Percentiles rank a stretch among this genome's conserved stretches.
Evolutionary conservation across 2,797 vertebrate species (phyloP).

Genomic region (Nyctalus aviator): DNA sequence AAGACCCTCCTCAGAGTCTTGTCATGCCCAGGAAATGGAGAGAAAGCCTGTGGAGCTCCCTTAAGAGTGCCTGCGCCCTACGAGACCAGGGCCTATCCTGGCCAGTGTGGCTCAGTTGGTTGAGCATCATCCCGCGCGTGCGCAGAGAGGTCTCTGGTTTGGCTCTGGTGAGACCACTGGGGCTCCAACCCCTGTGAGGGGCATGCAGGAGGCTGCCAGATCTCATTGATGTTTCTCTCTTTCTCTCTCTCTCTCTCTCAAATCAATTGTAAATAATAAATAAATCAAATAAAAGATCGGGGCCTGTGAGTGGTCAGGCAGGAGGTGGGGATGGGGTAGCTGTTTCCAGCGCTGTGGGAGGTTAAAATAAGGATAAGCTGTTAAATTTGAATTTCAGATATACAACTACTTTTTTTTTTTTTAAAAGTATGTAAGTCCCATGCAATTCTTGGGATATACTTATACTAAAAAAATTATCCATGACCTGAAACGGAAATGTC

Average conservation of each 20-base stretch:
- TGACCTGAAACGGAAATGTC: not conserved
- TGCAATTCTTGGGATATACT: not conserved
- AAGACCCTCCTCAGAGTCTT: not conserved
- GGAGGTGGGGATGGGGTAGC: not conserved
- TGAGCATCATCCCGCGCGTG: not conserved
- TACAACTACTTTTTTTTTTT: not conserved
- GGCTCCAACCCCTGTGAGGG: not conserved
- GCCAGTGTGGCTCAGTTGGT: not conserved
- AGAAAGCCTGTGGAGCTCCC: not conserved
- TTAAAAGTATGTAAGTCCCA: not conserved
- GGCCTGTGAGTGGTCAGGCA: not conserved
- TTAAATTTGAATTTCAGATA: constrained; percentile 31
- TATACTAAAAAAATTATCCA: not conserved
- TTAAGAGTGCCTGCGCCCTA: no score
- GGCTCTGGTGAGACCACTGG: not conserved
- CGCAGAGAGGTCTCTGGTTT: not conserved
- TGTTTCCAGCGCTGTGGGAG: not conserved
- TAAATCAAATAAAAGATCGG: not conserved
- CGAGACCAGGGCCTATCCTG: not conserved
- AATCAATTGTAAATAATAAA: not conserved
- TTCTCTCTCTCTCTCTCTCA: not conserved
- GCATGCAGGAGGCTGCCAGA: not conserved
- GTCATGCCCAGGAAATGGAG: not conserved
- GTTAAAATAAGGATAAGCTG: not conserved
- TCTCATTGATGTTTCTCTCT: not conserved